Conservation (phyloP, 2,113 vertebrate genomes). For the Neodontobutis hainanensis region DNA sequence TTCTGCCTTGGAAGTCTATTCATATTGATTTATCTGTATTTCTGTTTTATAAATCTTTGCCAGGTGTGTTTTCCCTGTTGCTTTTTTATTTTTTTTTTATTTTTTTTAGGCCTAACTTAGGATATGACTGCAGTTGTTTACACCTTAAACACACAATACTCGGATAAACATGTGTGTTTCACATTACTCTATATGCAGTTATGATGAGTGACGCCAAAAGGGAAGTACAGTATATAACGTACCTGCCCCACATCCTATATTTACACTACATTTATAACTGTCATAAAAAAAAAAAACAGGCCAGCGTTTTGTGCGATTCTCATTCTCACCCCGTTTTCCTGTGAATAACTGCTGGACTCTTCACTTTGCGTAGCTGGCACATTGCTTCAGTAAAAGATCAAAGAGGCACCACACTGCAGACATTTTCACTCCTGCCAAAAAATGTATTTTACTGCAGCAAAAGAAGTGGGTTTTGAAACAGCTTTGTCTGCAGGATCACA, state of each 20-base stretch:
- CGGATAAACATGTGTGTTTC: too few relatives aligned
- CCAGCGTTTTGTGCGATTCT: slow-evolving; percentile 8
- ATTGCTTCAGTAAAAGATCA: slow-evolving; percentile 59
- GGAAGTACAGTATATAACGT: neutral
- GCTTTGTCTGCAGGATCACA: slow-evolving; percentile 54
- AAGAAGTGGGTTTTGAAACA: slow-evolving; percentile 33
- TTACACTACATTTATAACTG: slow-evolving; percentile 1
- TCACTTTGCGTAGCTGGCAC: slow-evolving; percentile 58
- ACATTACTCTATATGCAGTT: too few relatives aligned
- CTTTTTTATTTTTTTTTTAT: too few relatives aligned
- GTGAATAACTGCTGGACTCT: slow-evolving; percentile 42
- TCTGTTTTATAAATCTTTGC: too few relatives aligned
- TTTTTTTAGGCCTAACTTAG: too few relatives aligned
- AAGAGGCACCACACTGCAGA: slow-evolving; percentile 60
- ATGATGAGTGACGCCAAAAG: too few relatives aligned
- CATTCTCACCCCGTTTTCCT: slow-evolving; percentile 16
- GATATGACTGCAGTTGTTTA: too few relatives aligned
- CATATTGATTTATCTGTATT: too few relatives aligned
- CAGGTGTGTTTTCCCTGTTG: too few relatives aligned
- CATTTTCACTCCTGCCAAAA: slow-evolving; percentile 57
- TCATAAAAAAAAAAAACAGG: slow-evolving; percentile 7
- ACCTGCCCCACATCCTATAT: neutral
- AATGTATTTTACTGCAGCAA: slow-evolving; percentile 63
- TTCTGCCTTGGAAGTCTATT: too few relatives aligned
- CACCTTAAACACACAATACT: too few relatives aligned